Percentiles rank a stretch among this genome's conserved stretches.
phyloP scores from a whole-genome alignment of 1,140 invertebrate genomes.

The Drosophila aff. region DNA sequence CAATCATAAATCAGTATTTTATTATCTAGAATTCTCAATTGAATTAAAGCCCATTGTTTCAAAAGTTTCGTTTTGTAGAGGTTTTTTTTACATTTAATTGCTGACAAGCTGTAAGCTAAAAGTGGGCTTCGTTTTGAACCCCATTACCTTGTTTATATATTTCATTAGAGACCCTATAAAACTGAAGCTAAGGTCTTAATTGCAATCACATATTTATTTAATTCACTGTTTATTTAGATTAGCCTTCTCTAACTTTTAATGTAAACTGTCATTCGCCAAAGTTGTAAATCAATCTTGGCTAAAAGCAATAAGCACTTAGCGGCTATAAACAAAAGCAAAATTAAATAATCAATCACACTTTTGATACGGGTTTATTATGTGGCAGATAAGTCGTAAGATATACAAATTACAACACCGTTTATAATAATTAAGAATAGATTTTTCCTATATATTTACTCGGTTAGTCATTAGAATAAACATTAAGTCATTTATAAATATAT shows the following conservation, averaged over 20 bases:
- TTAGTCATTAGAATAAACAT: constrained; percentile 2
- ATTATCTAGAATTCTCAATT: constrained; percentile 7
- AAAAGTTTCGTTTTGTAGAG: not conserved
- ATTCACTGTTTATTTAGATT: not conserved
- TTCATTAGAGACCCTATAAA: not conserved
- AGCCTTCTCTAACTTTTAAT: not conserved
- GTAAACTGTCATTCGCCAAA: not conserved
- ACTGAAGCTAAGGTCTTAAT: not conserved
- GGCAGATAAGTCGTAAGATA: not conserved
- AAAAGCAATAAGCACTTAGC: not conserved
- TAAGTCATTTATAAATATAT: constrained; percentile 1
- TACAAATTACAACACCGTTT: not conserved
- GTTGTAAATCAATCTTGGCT: constrained; percentile 10
- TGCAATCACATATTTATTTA: too few species aligned
- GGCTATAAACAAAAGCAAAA: not conserved
- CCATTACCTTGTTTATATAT: constrained; percentile 4
- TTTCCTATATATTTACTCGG: too few species aligned
- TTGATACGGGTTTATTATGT: constrained; percentile 18
- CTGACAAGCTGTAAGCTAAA: constrained; percentile 5
- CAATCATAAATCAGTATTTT: constrained; percentile 15
- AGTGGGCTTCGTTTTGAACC: constrained; percentile 3
- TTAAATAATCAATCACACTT: not conserved
- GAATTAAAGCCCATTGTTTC: constrained; percentile 16
- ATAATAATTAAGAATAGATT: not conserved
- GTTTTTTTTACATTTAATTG: constrained; percentile 19